Percentiles rank a stretch among this genome's conserved stretches.
These are phyloP conservation scores for Junonia oenone DNA, from an alignment of 2,888 invertebrate genomes.

Conservation along the genomic window DNA sequence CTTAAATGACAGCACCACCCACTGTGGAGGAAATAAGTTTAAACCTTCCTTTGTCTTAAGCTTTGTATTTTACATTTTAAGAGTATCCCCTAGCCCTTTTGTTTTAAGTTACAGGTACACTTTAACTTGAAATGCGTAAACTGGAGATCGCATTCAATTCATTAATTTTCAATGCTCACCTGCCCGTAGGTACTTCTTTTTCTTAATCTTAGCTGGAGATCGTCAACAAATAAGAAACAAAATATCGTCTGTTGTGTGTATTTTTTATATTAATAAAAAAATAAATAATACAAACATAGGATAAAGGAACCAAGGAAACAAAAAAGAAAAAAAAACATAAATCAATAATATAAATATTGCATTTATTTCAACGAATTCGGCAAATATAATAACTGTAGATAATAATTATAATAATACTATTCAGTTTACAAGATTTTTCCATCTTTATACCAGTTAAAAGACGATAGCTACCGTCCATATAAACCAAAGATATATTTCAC, in stretches of 20 bases:
- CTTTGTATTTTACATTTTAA: conserved; percentile 11
- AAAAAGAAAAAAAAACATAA: conserved; percentile 69
- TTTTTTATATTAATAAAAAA: conserved; percentile 39
- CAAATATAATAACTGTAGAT: conserved; percentile 78
- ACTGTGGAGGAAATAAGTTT: conserved; percentile 42
- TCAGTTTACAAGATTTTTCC: conserved; percentile 72
- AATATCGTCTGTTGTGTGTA: conserved; percentile 13
- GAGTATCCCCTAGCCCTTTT: conserved; percentile 46
- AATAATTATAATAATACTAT: conserved; percentile 78
- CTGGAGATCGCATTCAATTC: conserved; percentile 36
- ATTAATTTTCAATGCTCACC: conserved; percentile 50
- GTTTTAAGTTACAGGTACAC: conserved; percentile 60
- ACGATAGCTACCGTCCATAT: conserved; percentile 24
- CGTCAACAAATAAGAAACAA: conserved; percentile 24
- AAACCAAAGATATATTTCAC: conserved; percentile 60
- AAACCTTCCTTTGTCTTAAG: conserved; percentile 31
- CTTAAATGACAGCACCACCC: conserved; percentile 46
- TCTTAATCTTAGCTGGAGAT: conserved; percentile 34
- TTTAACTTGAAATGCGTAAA: conserved; percentile 19
- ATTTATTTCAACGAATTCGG: conserved; percentile 80
- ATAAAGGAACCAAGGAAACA: conserved; percentile 68
- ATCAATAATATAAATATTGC: conserved; percentile 80
- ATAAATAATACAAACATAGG: conserved; percentile 50
- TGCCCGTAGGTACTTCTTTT: conserved; percentile 46
- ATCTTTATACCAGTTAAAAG: conserved; percentile 50